phyloP scores from a whole-genome alignment of 2,113 vertebrate genomes.

The Alces alces region DNA sequence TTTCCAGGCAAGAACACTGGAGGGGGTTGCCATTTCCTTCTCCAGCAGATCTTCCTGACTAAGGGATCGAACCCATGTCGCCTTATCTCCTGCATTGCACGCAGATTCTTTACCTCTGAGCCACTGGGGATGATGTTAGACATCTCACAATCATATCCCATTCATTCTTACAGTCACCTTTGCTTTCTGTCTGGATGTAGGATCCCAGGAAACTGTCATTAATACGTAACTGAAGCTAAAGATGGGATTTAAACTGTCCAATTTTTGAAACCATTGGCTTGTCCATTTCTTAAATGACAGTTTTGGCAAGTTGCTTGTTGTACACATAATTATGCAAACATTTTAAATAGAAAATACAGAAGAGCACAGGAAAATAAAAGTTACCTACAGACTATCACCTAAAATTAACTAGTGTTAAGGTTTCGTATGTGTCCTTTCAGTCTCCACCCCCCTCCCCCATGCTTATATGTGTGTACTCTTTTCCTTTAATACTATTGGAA shows the following conservation, averaged over 20 bases:
- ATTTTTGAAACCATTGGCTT: neutral
- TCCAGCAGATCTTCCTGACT: neutral
- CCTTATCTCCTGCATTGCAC: neutral
- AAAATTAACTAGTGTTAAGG: neutral
- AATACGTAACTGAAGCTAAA: neutral
- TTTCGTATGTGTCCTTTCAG: neutral
- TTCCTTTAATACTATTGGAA: neutral
- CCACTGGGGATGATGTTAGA: neutral
- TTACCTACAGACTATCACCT: neutral
- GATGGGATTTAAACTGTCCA: slow-evolving; percentile 4
- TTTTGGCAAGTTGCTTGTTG: neutral
- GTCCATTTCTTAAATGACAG: neutral
- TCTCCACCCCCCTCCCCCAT: neutral
- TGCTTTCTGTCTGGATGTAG: neutral
- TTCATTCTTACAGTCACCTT: neutral
- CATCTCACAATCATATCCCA: neutral
- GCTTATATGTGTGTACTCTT: neutral
- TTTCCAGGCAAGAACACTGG: neutral
- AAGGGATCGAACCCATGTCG: neutral
- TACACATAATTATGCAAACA: neutral
- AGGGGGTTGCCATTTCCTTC: neutral
- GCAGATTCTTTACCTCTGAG: neutral
- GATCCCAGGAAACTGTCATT: neutral
- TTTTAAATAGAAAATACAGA: slow-evolving; percentile 3
- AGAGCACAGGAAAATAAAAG: neutral